Evolutionary conservation across 2,888 invertebrate genomes (phyloP).

Genomic region (Pseudolycoriella hygida): DNA sequence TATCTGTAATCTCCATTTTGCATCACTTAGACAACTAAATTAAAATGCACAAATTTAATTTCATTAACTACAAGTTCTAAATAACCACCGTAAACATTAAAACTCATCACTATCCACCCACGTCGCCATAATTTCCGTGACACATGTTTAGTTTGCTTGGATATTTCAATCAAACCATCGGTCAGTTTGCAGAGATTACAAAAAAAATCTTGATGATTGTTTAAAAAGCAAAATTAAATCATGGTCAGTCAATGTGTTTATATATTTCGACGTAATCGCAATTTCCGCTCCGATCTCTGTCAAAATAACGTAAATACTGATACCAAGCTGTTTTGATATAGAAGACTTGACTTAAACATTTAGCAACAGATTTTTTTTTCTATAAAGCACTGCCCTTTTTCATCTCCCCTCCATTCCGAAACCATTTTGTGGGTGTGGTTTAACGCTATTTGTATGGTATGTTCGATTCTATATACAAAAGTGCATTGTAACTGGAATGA

Average conservation of each 20-base stretch:
- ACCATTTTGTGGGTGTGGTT: conserved; percentile 5
- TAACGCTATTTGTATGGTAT: no score
- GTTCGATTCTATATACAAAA: no score
- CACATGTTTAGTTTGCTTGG: neutral
- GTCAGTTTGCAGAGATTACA: neutral
- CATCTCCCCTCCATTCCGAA: conserved; percentile 1
- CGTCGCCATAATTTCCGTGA: neutral
- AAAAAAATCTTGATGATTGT: neutral
- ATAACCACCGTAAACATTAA: neutral
- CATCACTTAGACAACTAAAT: neutral
- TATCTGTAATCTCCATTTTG: conserved; percentile 5
- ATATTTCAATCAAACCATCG: neutral
- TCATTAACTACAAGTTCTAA: no score
- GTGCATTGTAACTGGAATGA: no score
- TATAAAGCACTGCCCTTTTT: neutral
- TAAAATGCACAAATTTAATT: no score
- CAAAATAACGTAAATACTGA: conserved; percentile 1
- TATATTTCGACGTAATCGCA: neutral
- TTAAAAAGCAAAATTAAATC: neutral
- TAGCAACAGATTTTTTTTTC: neutral
- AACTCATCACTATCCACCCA: neutral
- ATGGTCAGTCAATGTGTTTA: neutral
- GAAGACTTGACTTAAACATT: neutral
- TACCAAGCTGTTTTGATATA: neutral
- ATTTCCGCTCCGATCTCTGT: conserved; percentile 1